Evolutionary conservation across 2,113 vertebrate genomes (phyloP).

Genomic region (Psittacus erithacus): DNA sequence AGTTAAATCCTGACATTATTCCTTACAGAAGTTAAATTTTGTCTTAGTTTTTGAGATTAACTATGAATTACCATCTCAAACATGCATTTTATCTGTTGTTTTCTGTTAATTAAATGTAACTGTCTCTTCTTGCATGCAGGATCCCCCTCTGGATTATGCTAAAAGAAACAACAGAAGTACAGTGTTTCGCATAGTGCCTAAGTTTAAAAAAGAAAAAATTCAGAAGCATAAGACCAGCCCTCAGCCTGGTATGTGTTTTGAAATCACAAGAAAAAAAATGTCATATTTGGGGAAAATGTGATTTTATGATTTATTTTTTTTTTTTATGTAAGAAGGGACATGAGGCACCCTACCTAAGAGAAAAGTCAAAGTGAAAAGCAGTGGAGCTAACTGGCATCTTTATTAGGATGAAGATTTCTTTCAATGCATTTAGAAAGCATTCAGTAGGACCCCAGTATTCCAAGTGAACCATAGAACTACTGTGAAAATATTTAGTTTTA

Average conservation of each 20-base stretch:
- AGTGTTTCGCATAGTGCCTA: constrained; percentile 97
- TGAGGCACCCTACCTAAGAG: neutral
- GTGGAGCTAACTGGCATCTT: neutral
- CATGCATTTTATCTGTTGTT: neutral
- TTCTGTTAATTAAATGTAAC: neutral
- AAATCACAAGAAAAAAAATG: neutral
- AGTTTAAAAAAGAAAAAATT: constrained; percentile 97
- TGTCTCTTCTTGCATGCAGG: constrained; percentile 77
- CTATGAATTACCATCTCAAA: neutral
- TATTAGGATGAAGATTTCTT: neutral
- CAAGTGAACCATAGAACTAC: neutral
- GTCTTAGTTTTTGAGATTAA: neutral
- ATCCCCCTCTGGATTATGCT: constrained; percentile 90
- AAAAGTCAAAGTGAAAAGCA: neutral
- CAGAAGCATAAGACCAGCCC: constrained; percentile 88
- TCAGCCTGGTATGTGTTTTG: constrained; percentile 89
- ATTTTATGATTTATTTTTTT: neutral
- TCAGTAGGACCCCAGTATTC: neutral
- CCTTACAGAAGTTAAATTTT: neutral
- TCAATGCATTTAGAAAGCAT: neutral
- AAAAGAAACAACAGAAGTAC: constrained; percentile 96
- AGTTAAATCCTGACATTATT: neutral
- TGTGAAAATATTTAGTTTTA: neutral
- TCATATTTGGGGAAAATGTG: neutral
- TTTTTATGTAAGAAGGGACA: neutral